A percentile compares a stretch with the other conserved stretches of the same genome.
These are phyloP conservation scores for Psophia crepitans DNA, from an alignment of 2,113 vertebrate species.

Conservation along the genomic window DNA sequence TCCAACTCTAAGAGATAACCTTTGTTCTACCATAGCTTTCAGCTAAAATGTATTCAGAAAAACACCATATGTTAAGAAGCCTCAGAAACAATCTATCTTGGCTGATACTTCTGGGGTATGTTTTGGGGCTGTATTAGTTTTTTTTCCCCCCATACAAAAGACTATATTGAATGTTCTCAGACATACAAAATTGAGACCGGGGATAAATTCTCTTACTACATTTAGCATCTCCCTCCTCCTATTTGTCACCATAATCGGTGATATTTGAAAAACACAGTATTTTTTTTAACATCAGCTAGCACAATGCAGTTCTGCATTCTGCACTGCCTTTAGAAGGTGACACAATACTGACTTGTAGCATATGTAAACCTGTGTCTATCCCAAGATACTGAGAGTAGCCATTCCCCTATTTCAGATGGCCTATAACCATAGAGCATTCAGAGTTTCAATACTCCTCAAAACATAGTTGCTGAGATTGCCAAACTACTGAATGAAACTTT, in stretches of 20 bases:
- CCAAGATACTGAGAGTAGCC: not conserved
- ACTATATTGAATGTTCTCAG: not conserved
- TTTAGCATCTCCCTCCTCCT: not conserved
- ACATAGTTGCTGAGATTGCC: not conserved
- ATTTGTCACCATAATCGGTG: not conserved
- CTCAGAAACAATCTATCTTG: not conserved
- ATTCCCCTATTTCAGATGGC: not conserved
- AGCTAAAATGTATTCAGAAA: not conserved
- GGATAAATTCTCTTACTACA: not conserved
- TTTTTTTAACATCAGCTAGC: not conserved
- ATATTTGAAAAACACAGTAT: not conserved
- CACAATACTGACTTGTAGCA: not conserved
- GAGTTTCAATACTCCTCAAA: not conserved
- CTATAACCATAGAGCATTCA: not conserved
- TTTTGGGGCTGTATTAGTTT: not conserved
- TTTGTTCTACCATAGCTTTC: not conserved
- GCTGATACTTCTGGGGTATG: not conserved
- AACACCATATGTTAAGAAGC: not conserved
- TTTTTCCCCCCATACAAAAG: not conserved
- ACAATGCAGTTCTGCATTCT: not conserved
- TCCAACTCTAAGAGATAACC: not conserved
- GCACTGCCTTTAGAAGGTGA: not conserved
- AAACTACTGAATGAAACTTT: not conserved
- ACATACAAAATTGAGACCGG: not conserved
- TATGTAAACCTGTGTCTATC: not conserved